Conservation (phyloP, 2,888 invertebrate genomes). For the Coelinius sp. region DNA sequence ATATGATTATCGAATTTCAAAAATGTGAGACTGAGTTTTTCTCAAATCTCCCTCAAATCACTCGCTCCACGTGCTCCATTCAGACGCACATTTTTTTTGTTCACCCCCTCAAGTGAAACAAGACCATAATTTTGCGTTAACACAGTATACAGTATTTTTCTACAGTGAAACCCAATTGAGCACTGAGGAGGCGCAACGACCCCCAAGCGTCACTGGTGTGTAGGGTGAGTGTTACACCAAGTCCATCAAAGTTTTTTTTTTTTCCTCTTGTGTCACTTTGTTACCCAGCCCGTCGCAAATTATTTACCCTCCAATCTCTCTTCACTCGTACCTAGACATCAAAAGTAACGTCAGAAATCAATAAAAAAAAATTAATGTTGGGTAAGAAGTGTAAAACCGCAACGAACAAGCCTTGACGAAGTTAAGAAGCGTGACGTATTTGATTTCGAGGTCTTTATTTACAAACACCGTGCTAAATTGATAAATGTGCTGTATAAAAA, state of each 20-base stretch:
- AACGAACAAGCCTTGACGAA: slow-evolving; percentile 59
- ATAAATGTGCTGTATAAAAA: slow-evolving; percentile 4
- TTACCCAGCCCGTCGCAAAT: slow-evolving; percentile 9
- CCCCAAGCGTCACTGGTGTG: slow-evolving; percentile 1
- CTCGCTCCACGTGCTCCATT: slow-evolving; percentile 17
- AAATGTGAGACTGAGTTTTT: slow-evolving; percentile 19
- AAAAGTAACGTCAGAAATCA: slow-evolving; percentile 15
- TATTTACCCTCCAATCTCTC: slow-evolving; percentile 16
- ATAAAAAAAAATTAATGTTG: slow-evolving; percentile 21
- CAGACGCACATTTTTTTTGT: slow-evolving; percentile 8
- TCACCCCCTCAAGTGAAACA: neutral
- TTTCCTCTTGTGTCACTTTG: slow-evolving; percentile 7
- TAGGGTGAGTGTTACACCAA: slow-evolving; percentile 14
- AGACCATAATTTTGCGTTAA: slow-evolving; percentile 12
- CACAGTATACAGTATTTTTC: slow-evolving; percentile 4
- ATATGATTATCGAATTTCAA: neutral
- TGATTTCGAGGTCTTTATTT: slow-evolving; percentile 57
- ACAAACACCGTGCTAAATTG: slow-evolving; percentile 27
- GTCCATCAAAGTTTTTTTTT: slow-evolving; percentile 22
- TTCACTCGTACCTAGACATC: slow-evolving; percentile 5
- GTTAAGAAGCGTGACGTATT: slow-evolving; percentile 61
- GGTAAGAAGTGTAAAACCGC: slow-evolving; percentile 57
- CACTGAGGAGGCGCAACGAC: neutral
- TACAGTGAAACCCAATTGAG: slow-evolving; percentile 14
- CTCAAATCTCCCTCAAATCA: neutral